phyloP scores from a whole-genome alignment of 2,113 vertebrate species.

The Hemiprocne comata region DNA sequence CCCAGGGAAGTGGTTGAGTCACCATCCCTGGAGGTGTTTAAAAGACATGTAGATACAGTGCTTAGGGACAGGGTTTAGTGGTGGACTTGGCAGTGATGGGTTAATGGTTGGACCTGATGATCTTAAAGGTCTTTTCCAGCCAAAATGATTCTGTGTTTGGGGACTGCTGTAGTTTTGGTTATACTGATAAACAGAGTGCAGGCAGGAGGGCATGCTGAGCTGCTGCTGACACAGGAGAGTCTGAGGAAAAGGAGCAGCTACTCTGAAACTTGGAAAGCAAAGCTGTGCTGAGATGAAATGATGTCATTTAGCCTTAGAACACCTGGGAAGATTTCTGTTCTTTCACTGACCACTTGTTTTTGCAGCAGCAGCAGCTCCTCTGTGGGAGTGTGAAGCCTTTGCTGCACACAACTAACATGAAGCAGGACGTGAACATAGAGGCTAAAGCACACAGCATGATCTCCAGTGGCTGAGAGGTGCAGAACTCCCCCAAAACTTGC shows the following conservation, averaged over 20 bases:
- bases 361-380: not conserved
- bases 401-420: accelerated
- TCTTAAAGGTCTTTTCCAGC: too few species aligned
- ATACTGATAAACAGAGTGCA: accelerated
- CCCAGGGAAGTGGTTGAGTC: too few species aligned
- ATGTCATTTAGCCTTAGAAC: not conserved
- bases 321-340: accelerated
- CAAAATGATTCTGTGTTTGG: not conserved
- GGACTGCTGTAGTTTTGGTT: not conserved
- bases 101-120: too few species aligned
- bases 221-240: not conserved
- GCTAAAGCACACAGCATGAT: accelerated
- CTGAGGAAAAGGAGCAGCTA: not conserved
- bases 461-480: not conserved
- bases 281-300: not conserved
- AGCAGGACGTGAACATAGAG: accelerated
- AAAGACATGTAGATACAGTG: too few species aligned
- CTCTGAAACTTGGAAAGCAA: not conserved
- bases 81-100: too few species aligned
- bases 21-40: too few species aligned
- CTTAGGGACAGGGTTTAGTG: too few species aligned
- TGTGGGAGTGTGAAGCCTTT: not conserved
- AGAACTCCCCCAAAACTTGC: not conserved
- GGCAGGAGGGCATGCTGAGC: not conserved
- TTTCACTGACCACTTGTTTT: not conserved